Evolutionary conservation across 2,113 vertebrate genomes (phyloP).

Genomic region (Collichthys lucidus): DNA sequence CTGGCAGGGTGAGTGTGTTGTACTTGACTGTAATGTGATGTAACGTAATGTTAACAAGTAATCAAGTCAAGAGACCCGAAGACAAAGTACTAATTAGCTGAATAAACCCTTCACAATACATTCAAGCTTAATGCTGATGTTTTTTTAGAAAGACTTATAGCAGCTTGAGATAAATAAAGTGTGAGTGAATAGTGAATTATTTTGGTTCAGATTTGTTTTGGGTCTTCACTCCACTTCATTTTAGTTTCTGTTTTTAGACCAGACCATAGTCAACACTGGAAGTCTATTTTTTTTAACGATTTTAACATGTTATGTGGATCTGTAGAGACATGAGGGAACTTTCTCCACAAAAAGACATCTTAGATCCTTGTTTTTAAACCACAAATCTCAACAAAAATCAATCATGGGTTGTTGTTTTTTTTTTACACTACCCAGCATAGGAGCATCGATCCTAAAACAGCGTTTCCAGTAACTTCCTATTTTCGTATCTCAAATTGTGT

Average conservation of each 20-base stretch:
- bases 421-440: conserved; percentile 18
- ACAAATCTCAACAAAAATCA: conserved; percentile 27
- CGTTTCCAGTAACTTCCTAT: conserved; percentile 28
- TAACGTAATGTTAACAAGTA: background rate
- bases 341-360: conserved; percentile 1
- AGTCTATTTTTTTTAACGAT: background rate
- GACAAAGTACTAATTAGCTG: background rate
- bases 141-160: background rate
- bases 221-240: background rate
- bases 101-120: background rate
- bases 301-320: background rate
- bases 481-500: conserved; percentile 17
- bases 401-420: conserved; percentile 25
- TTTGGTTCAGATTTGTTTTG: background rate
- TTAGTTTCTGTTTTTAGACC: background rate
- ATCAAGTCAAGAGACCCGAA: background rate
- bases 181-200: background rate
- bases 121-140: background rate
- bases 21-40: background rate
- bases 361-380: conserved; percentile 22
- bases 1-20: conserved; percentile 90
- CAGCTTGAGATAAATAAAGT: background rate
- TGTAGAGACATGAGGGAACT: background rate
- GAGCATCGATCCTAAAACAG: conserved; percentile 15
- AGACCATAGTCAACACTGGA: background rate